phyloP scores from a whole-genome alignment of 2,113 vertebrate genomes.

The Pristiophorus japonicus region DNA sequence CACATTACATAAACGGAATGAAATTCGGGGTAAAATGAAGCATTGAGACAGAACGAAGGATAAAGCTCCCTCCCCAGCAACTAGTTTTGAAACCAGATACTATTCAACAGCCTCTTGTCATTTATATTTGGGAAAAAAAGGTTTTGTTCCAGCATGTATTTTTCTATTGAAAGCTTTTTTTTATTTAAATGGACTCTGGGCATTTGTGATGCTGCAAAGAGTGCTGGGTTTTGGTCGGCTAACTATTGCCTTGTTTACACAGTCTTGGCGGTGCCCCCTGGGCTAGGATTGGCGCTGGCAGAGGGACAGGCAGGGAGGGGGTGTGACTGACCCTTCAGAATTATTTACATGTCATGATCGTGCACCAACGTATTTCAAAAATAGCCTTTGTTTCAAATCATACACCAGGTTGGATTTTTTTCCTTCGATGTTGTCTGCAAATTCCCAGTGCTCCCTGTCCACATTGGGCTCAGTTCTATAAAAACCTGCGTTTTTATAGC shows the following conservation, averaged over 20 bases:
- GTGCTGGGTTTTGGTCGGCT: neutral
- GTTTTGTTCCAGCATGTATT: neutral
- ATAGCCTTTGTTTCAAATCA: neutral
- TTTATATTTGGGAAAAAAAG: neutral
- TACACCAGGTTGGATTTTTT: neutral
- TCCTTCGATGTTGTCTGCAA: neutral
- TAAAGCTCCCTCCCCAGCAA: neutral
- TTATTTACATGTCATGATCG: neutral
- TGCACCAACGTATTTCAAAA: neutral
- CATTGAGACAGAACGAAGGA: neutral
- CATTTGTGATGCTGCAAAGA: neutral
- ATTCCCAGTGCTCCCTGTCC: neutral
- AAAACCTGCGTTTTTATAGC: neutral
- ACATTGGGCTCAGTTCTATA: neutral
- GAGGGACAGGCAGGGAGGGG: neutral
- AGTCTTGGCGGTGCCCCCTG: neutral
- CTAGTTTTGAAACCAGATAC: neutral
- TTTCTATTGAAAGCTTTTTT: neutral
- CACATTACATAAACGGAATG: neutral
- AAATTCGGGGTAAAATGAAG: neutral
- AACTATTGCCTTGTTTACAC: neutral
- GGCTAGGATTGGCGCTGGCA: neutral
- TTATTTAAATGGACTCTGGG: neutral
- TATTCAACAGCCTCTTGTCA: neutral
- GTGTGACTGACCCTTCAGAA: neutral